Evolutionary conservation across 2,888 invertebrate genomes (phyloP).

Genomic region (Clistopyga incitator): DNA sequence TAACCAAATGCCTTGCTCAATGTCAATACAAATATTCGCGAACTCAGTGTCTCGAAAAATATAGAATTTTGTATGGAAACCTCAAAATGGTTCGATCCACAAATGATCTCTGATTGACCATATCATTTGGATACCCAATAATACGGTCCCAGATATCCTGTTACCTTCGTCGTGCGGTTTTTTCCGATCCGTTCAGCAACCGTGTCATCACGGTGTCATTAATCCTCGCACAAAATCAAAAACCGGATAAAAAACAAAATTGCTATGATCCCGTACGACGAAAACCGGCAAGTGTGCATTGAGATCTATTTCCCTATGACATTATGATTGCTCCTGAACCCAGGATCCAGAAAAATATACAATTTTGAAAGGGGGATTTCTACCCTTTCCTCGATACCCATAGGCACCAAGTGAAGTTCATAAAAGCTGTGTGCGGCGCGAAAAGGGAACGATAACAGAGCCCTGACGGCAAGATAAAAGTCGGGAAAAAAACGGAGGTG

Average conservation of each 20-base stretch:
- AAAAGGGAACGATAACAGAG: constrained; percentile 34
- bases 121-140: too few species aligned
- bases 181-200: constrained; percentile 7
- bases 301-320: neutral
- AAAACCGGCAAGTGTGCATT: neutral
- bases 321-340: neutral
- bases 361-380: constrained; percentile 32
- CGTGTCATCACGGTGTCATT: neutral
- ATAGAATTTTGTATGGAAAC: too few species aligned
- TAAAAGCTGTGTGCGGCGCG: constrained; percentile 51
- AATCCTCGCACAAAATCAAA: neutral
- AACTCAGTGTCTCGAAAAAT: too few species aligned
- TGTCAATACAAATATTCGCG: too few species aligned
- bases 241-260: neutral
- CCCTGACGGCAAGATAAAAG: constrained; percentile 56
- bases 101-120: too few species aligned
- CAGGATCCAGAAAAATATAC: constrained; percentile 22
- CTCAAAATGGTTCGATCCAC: too few species aligned
- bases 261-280: neutral
- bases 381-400: neutral
- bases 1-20: too few species aligned
- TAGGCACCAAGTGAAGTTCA: constrained; percentile 47
- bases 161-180: constrained; percentile 58
- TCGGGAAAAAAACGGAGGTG: constrained; percentile 44
- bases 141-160: too few species aligned